Conservation (phyloP, 2,888 invertebrate genomes). For the Macrophya annulata region DNA sequence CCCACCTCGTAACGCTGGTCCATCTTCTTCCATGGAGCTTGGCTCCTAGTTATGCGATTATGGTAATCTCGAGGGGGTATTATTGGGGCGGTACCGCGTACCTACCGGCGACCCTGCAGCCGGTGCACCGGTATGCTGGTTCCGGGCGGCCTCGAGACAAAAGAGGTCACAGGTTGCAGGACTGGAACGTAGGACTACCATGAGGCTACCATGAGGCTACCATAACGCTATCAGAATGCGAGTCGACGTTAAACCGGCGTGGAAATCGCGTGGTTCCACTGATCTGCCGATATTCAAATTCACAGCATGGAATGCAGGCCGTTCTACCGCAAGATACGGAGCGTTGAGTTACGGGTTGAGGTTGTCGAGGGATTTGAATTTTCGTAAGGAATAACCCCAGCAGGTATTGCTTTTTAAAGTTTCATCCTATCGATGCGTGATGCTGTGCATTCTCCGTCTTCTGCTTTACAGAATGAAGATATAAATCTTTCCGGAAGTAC, state of each 20-base stretch:
- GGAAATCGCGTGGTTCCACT: slow-evolving; percentile 62
- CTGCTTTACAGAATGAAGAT: slow-evolving; percentile 13
- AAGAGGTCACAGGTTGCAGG: slow-evolving; percentile 62
- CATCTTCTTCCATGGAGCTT: slow-evolving; percentile 35
- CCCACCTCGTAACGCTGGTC: background rate
- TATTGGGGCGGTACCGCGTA: slow-evolving; percentile 41
- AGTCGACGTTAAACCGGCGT: slow-evolving; percentile 40
- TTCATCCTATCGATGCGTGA: background rate
- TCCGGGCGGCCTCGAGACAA: slow-evolving; percentile 58
- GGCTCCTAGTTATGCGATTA: slow-evolving; percentile 53
- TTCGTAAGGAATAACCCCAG: slow-evolving; percentile 9
- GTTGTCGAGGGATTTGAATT: slow-evolving; percentile 41
- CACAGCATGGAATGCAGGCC: slow-evolving; percentile 68
- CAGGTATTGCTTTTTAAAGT: slow-evolving; percentile 12
- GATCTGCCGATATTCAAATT: slow-evolving; percentile 72
- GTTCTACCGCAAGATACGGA: slow-evolving; percentile 58
- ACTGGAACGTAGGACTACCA: slow-evolving; percentile 46
- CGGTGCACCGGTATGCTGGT: slow-evolving; percentile 49
- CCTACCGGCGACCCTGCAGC: slow-evolving; percentile 37
- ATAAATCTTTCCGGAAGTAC: background rate
- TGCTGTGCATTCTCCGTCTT: background rate
- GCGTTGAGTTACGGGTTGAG: slow-evolving; percentile 28
- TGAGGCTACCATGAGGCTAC: slow-evolving; percentile 14
- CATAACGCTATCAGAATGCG: slow-evolving; percentile 39
- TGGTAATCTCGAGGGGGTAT: slow-evolving; percentile 42